Conservation (phyloP, 2,888 invertebrate genomes). For the Cancer borealis region DNA sequence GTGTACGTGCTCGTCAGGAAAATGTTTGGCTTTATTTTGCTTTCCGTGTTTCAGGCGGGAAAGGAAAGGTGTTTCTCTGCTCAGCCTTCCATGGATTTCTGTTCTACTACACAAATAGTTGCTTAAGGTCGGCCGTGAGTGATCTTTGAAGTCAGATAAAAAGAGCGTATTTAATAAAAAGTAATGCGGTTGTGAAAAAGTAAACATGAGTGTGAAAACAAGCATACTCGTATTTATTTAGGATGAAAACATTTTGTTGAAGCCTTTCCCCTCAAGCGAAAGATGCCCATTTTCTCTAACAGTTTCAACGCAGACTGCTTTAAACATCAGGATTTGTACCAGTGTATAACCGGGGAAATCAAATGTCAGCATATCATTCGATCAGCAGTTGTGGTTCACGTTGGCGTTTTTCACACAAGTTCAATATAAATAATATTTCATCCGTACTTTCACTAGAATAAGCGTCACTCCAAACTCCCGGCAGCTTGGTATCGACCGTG, state of each 20-base stretch:
- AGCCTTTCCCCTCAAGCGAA: background rate
- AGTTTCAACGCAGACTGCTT: background rate
- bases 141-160: background rate
- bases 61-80: background rate
- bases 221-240: background rate
- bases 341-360: background rate
- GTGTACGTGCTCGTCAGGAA: background rate
- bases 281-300: slow-evolving; percentile 10
- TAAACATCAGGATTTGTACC: background rate
- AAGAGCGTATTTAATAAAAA: background rate
- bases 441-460: background rate
- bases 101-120: background rate
- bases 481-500: background rate
- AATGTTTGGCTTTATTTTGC: background rate
- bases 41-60: background rate
- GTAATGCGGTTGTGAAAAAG: background rate
- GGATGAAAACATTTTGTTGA: background rate
- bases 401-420: background rate
- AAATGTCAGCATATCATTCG: background rate
- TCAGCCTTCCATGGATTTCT: background rate
- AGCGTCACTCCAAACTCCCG: background rate
- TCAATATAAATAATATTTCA: background rate
- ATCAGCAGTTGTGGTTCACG: no score
- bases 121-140: background rate
- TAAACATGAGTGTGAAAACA: background rate